Evolutionary conservation across 2,888 invertebrate genomes (phyloP).

Genomic region (Resseliella maxima): DNA sequence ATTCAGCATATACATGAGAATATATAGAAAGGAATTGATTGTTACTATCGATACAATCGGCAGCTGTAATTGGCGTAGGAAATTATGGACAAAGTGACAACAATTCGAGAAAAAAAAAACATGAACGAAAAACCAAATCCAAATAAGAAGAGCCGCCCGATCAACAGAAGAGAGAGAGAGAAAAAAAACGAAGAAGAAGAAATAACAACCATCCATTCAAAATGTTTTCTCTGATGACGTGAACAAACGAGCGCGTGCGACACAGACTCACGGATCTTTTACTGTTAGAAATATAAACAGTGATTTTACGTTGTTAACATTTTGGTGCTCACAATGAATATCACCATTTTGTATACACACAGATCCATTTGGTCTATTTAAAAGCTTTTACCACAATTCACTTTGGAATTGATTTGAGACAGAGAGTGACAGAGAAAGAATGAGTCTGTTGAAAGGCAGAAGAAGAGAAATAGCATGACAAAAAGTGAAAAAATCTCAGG

Average conservation of each 20-base stretch:
- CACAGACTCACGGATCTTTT: neutral
- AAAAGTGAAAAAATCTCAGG: conserved; percentile 56
- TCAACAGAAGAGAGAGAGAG: too few species aligned
- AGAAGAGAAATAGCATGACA: neutral
- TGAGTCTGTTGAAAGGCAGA: conserved; percentile 59
- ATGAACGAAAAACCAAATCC: too few species aligned
- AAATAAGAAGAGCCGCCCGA: neutral
- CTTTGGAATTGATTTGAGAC: neutral
- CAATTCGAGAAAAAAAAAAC: conserved; percentile 3
- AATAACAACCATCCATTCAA: neutral
- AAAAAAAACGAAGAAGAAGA: neutral
- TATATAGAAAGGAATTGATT: neutral
- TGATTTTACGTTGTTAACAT: conserved; percentile 30
- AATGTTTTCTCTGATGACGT: neutral
- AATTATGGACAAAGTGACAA: conserved; percentile 8
- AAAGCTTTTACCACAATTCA: conserved; percentile 41
- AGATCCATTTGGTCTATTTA: neutral
- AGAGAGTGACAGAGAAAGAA: conserved; percentile 59
- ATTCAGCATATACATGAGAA: too few species aligned
- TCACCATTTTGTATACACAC: neutral
- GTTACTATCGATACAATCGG: neutral
- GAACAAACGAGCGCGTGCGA: neutral
- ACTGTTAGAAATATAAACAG: conserved; percentile 43
- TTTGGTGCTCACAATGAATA: conserved; percentile 7
- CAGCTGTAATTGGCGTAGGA: neutral